Evolutionary conservation across 2,113 vertebrate genomes (phyloP).

Genomic region (Sinosuthora webbiana): DNA sequence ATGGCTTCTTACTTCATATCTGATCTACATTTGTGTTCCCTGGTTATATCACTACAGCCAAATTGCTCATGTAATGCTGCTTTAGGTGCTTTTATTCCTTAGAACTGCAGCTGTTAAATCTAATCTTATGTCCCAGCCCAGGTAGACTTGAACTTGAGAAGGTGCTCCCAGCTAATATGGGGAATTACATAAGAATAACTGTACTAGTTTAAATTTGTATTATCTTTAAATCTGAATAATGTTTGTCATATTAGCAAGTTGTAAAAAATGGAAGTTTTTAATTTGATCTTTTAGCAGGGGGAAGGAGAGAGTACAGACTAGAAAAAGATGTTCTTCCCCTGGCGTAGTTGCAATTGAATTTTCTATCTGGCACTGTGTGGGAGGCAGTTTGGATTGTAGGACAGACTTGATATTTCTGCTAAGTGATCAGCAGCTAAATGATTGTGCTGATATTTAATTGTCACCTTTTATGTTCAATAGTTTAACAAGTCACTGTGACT

Average conservation of each 20-base stretch:
- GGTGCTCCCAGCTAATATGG: neutral
- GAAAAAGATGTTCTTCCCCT: neutral
- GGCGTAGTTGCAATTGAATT: neutral
- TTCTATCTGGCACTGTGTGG: neutral
- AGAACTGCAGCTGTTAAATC: neutral
- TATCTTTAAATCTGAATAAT: neutral
- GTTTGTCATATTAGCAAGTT: neutral
- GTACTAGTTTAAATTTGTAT: neutral
- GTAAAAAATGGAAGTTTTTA: neutral
- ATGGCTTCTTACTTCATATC: neutral
- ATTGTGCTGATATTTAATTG: constrained; percentile 34
- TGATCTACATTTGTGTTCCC: neutral
- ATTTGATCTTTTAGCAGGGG: neutral
- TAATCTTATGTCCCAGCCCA: neutral
- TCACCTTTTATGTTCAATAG: constrained; percentile 22
- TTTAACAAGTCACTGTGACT: constrained; percentile 4
- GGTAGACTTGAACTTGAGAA: neutral
- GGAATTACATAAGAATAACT: neutral
- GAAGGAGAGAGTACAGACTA: neutral
- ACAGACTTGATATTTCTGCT: constrained; percentile 27
- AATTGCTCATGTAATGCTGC: neutral
- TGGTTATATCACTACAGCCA: neutral
- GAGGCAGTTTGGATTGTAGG: constrained; percentile 1
- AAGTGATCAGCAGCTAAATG: constrained; percentile 1
- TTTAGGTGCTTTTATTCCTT: neutral